These are phyloP conservation scores for Plodia interpunctella DNA, from an alignment of 1,140 invertebrate species.

Conservation along the genomic window DNA sequence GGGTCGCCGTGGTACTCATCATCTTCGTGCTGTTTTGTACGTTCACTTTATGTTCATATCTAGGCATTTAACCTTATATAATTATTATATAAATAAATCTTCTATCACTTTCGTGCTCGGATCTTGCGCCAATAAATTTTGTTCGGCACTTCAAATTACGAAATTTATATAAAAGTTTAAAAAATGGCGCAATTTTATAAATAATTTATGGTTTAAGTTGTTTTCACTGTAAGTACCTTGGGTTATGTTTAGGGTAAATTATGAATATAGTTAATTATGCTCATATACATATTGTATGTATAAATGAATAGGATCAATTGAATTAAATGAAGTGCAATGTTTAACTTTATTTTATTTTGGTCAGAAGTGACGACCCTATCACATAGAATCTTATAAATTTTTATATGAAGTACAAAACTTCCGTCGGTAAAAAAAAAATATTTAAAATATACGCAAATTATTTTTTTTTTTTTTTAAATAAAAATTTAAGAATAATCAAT, in stretches of 20 bases:
- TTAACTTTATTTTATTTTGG: constrained; percentile 23
- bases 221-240: constrained; percentile 17
- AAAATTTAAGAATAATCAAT: too few species aligned
- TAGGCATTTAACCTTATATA: constrained; percentile 82
- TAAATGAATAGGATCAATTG: constrained; percentile 61
- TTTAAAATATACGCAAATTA: too few species aligned
- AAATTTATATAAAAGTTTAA: constrained; percentile 25
- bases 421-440: too few species aligned
- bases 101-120: not conserved
- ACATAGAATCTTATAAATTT: too few species aligned
- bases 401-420: too few species aligned
- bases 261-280: constrained; percentile 35
- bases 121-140: not conserved
- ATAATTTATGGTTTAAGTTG: constrained; percentile 8
- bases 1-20: constrained; percentile 85
- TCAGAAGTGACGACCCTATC: not conserved
- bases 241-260: constrained; percentile 31
- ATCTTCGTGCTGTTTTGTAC: constrained; percentile 85
- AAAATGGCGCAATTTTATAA: constrained; percentile 8
- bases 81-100: constrained; percentile 24
- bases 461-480: too few species aligned
- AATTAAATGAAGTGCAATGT: constrained; percentile 57
- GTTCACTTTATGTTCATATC: constrained; percentile 87
- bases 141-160: constrained; percentile 12
- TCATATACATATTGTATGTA: constrained; percentile 45